Percentiles rank a stretch among this genome's conserved stretches.
Conservation (phyloP, 92 coral and sea anemone species). For the Porites evermanni region DNA sequence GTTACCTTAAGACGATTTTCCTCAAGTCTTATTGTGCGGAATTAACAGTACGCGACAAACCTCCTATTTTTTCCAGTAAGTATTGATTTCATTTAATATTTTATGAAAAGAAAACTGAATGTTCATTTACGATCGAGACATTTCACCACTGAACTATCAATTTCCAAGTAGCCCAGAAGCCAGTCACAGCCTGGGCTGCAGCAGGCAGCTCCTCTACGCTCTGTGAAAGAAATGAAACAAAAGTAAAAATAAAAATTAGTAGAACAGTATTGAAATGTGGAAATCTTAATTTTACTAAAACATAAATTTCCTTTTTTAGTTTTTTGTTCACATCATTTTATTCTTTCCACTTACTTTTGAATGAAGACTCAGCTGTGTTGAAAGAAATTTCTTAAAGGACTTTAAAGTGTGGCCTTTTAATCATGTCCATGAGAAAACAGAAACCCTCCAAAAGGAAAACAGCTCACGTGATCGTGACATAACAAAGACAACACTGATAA, state of each 20-base stretch:
- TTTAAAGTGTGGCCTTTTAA: too few relatives aligned
- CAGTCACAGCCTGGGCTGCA: constrained; percentile 93
- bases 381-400: too few relatives aligned
- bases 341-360: too few relatives aligned
- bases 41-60: constrained; percentile 2
- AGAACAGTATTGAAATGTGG: too few relatives aligned
- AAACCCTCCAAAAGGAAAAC: too few relatives aligned
- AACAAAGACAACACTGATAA: too few relatives aligned
- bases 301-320: background rate
- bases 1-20: background rate
- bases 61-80: background rate
- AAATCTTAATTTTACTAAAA: background rate
- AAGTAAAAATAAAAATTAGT: background rate
- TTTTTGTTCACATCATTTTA: background rate
- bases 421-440: too few relatives aligned
- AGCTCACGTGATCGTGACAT: too few relatives aligned
- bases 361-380: too few relatives aligned
- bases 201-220: constrained; percentile 57
- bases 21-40: background rate
- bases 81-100: background rate
- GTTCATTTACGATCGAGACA: constrained; percentile 83
- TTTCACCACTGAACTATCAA: constrained; percentile 83
- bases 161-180: constrained; percentile 83
- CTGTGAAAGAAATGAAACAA: background rate
- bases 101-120: background rate